Evolutionary conservation across 2,888 invertebrate species (phyloP), one percentile per base, ranked within the genome.

Genomic region (Alentia gelatinosa): DNA sequence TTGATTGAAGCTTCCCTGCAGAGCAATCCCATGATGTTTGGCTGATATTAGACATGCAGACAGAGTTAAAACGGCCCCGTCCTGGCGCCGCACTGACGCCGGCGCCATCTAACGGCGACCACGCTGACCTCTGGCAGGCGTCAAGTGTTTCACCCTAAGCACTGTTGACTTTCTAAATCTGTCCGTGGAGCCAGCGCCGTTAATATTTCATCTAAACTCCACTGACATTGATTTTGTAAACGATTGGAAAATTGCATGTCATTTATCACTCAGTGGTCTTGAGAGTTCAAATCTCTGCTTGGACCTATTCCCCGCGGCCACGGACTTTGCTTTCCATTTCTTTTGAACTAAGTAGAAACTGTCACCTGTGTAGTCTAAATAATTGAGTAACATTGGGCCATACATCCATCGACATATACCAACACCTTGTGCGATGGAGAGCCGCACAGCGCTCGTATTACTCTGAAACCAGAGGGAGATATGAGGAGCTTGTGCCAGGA

Each of bases 101-200:
- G 19, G 19, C 47, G 9, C 47, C 47, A 42, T 15, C 63, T n/a
- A 4, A 4, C n/a, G 9, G 15, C 23, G 4, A n/a, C 68, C 26
- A 63, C 30, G n/a, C 1, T 4, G n/a, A 4, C 68, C 30, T 15
- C 68, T 68, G n/a, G 12, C 68, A 4, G 7, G 26, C 33, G n/a
- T 30, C 68, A 26, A 26, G 68, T 68, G 12, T 26, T 26, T 68
- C n/a, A 30, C 68, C 68, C 68, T 68, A 15, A 68, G 68, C 68
- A 68, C 33, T 68, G 30, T 68, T 68, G 68, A 68, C 68, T 68
- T 68, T 68, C 68, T 68, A 68, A 68, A 68, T 9, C 68, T 68
- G 68, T 26, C 33, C 4, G 68, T 12, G 68, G 30, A 9, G 30
- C 26, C 1, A 19, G 30, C 26, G 23, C 30, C 68, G n/a, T 68